A percentile compares a stretch with the other conserved stretches of the same genome.
phyloP scores from a whole-genome alignment of 2,797 vertebrate genomes.

The Nannoperca obscura region DNA sequence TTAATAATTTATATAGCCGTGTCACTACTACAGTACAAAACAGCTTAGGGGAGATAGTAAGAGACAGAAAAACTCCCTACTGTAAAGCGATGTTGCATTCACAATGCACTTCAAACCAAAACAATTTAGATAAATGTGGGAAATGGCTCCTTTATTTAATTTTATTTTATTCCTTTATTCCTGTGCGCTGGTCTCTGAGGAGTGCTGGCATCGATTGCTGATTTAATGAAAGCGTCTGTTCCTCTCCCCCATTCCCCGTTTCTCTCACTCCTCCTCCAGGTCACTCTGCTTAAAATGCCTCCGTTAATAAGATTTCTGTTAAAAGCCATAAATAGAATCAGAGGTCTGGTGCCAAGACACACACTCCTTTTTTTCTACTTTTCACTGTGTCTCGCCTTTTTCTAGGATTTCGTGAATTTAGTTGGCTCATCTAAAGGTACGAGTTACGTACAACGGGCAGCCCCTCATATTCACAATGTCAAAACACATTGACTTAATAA shows the following conservation, averaged over 20 bases:
- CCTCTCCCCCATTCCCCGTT: slow-evolving; percentile 77
- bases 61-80: slow-evolving; percentile 21
- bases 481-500: neutral
- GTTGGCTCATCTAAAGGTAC: neutral
- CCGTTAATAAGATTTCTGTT: slow-evolving; percentile 86
- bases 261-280: slow-evolving; percentile 78
- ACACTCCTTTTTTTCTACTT: slow-evolving; percentile 51
- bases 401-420: slow-evolving; percentile 26
- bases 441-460: neutral
- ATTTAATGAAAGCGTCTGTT: slow-evolving; percentile 86
- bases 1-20: slow-evolving; percentile 38
- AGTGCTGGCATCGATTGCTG: slow-evolving; percentile 84
- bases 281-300: slow-evolving; percentile 85
- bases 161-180: slow-evolving; percentile 80
- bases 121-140: slow-evolving; percentile 72
- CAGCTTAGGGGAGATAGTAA: neutral
- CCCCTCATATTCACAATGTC: neutral
- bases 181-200: slow-evolving; percentile 72
- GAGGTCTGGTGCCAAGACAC: slow-evolving; percentile 74
- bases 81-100: slow-evolving; percentile 49
- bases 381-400: slow-evolving; percentile 40
- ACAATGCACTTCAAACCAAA: slow-evolving; percentile 59
- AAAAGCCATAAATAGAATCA: slow-evolving; percentile 84
- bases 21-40: slow-evolving; percentile 37
- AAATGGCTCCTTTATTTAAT: slow-evolving; percentile 77